Evolutionary conservation across 2,797 vertebrate species (phyloP).

Genomic region (Enteromius treurensis): DNA sequence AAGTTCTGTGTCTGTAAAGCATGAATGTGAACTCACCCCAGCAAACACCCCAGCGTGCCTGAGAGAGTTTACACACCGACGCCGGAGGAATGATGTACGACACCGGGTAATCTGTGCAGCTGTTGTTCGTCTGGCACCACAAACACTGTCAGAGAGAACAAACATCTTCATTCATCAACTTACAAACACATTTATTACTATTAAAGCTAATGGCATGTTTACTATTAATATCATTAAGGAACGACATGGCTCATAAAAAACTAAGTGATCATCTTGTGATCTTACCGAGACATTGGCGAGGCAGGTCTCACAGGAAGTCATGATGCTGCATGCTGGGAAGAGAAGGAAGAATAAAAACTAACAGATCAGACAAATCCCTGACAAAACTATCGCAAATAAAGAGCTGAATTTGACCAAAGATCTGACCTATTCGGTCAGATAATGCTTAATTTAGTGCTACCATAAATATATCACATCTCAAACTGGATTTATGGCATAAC

Average conservation of each 20-base stretch:
- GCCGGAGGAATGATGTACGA: slow-evolving; percentile 80
- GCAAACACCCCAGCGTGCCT: slow-evolving; percentile 88
- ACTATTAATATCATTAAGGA: not conserved
- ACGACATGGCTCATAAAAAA: not conserved
- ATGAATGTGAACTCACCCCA: slow-evolving; percentile 77
- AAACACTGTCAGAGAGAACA: slow-evolving; percentile 79
- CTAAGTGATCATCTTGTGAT: not conserved
- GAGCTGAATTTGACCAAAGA: not conserved
- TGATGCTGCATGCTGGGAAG: slow-evolving; percentile 39
- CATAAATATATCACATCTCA: too few species aligned
- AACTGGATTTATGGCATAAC: not conserved
- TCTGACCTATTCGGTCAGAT: too few species aligned
- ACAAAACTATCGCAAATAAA: not conserved
- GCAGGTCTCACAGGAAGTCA: slow-evolving; percentile 53
- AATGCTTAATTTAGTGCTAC: not conserved
- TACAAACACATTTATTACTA: not conserved
- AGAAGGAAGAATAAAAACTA: not conserved
- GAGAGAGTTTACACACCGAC: slow-evolving; percentile 77
- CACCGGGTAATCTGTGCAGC: slow-evolving; percentile 86
- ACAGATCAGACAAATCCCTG: not conserved
- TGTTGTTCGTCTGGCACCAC: slow-evolving; percentile 83
- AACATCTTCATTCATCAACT: not conserved
- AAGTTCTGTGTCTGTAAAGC: not conserved
- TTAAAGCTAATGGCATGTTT: too few species aligned
- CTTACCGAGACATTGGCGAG: slow-evolving; percentile 57